Base-by-base conservation (phyloP, 1,140 invertebrate genomes). In the Pseudobourletiella spinata region DNA sequence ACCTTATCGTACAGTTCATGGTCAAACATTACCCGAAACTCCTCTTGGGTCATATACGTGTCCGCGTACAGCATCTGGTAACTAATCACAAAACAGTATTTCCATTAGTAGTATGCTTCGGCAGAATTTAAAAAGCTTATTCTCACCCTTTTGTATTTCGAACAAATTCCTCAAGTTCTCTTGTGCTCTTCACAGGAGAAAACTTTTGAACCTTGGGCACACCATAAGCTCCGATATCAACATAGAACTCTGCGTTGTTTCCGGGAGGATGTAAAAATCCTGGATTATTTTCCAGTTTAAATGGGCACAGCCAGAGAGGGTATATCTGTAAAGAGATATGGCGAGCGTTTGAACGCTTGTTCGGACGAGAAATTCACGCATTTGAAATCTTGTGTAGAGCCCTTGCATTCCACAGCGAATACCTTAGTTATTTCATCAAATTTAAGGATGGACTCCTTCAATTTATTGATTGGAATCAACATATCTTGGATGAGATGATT, bases 21-120 rank as follows among this genome's bases (percentile, higher is more conserved):
- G 72, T 91, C 85, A 76, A 91, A 91, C 88, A 91, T 91, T 54
- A 79, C 67, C n/a, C 84, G 74, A 72, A 91, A 92, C 74, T 92
- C 88, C 28, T 85, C 81, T 30, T 74, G 74, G 0, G 84, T 87
- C 62, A 86, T 83, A 72, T 85, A 89, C 0, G 86, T 88, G 70
- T 91, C 88, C 0, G 86, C 87, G 74, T 91, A 91, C 51, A 91
- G 74, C 88, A 91, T 91, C 78, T 91, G 88, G 74, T 87, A 89
- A 18, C 83, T 83, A 57, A 55, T 70, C 6, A 51, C 14, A 51
- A 11, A 1, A 15, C 3, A 30, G 28, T n/a, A 28, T 1, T 16
- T 20, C 3, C n/a, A 44, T 42, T 42, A 28, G 18, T 42, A 35
- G 28, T 24, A 32, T 24, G 1, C 0, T 6, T 56, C 14, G 18